Percentiles rank a stretch among this genome's conserved stretches.
phyloP scores from a whole-genome alignment of 2,113 vertebrate species.

The Lathamus discolor region DNA sequence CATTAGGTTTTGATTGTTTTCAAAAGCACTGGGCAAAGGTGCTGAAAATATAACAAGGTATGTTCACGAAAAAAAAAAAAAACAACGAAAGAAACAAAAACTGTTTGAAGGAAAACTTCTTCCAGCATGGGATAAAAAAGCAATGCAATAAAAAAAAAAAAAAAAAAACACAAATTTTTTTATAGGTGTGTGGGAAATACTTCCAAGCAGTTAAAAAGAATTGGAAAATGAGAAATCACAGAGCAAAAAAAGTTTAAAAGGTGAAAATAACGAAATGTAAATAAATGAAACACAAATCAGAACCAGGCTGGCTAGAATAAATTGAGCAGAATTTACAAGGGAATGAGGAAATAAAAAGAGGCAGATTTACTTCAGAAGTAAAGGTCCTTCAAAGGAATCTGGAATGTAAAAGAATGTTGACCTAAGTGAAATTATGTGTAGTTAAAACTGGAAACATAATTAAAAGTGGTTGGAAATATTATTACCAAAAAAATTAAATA shows the following conservation, averaged over 20 bases:
- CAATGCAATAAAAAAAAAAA: neutral
- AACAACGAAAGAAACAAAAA: no score
- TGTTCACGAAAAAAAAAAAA: neutral
- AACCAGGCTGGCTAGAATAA: slow-evolving; percentile 38
- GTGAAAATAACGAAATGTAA: slow-evolving; percentile 64
- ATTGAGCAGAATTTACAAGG: slow-evolving; percentile 57
- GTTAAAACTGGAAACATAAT: slow-evolving; percentile 38
- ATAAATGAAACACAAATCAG: slow-evolving; percentile 63
- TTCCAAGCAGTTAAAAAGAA: neutral
- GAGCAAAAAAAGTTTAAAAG: slow-evolving; percentile 34
- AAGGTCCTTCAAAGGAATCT: slow-evolving; percentile 22
- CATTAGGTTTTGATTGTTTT: neutral
- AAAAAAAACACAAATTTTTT: neutral
- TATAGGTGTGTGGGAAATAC: neutral
- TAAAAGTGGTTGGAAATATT: slow-evolving; percentile 21
- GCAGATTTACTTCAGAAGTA: slow-evolving; percentile 43
- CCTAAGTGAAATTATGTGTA: neutral
- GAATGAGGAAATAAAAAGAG: slow-evolving; percentile 55
- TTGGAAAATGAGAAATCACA: slow-evolving; percentile 41
- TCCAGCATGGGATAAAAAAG: neutral
- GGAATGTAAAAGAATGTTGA: slow-evolving; percentile 12
- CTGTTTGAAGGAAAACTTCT: neutral
- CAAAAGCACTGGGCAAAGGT: neutral
- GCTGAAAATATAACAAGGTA: neutral
- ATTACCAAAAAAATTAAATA: neutral